These are phyloP conservation scores for Misgurnus mizolepis DNA, from an alignment of 2,113 vertebrate species.

Conservation along the genomic window DNA sequence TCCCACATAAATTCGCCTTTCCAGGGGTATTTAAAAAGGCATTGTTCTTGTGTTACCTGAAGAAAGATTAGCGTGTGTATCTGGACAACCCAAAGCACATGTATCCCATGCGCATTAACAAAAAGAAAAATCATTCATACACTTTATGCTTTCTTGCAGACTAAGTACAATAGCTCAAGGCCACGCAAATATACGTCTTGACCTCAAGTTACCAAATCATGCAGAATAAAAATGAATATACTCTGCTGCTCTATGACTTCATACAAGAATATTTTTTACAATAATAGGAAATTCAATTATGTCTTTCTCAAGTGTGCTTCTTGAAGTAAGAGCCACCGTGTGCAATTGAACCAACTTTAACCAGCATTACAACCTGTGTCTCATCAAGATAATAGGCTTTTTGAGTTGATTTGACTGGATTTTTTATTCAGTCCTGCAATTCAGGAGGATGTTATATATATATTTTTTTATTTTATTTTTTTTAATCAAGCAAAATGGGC, in stretches of 20 bases:
- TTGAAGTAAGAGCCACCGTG: constrained; percentile 65
- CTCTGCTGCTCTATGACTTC: constrained; percentile 64
- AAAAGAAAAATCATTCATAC: constrained; percentile 58
- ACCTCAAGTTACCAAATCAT: constrained; percentile 69
- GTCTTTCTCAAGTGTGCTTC: constrained; percentile 56
- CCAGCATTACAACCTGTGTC: constrained; percentile 83
- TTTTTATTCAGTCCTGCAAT: constrained; percentile 19
- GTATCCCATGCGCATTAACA: constrained; percentile 43
- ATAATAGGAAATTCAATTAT: constrained; percentile 72
- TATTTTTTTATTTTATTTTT: neutral
- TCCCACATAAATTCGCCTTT: constrained; percentile 57
- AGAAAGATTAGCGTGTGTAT: constrained; percentile 65
- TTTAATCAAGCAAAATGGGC: neutral
- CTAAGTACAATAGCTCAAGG: constrained; percentile 64
- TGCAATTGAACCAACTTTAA: constrained; percentile 74
- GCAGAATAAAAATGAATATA: constrained; percentile 64
- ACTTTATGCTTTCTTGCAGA: constrained; percentile 43
- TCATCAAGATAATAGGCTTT: constrained; percentile 84
- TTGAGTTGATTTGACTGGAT: constrained; percentile 81
- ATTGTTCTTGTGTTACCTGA: constrained; percentile 67
- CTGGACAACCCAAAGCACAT: constrained; percentile 53
- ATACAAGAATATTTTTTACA: constrained; percentile 71
- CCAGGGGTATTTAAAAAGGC: constrained; percentile 62
- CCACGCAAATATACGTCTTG: constrained; percentile 55
- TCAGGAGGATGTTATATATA: constrained; percentile 6